Evolutionary conservation across 2,888 invertebrate genomes (phyloP).

Genomic region (Campoletis raptor): DNA sequence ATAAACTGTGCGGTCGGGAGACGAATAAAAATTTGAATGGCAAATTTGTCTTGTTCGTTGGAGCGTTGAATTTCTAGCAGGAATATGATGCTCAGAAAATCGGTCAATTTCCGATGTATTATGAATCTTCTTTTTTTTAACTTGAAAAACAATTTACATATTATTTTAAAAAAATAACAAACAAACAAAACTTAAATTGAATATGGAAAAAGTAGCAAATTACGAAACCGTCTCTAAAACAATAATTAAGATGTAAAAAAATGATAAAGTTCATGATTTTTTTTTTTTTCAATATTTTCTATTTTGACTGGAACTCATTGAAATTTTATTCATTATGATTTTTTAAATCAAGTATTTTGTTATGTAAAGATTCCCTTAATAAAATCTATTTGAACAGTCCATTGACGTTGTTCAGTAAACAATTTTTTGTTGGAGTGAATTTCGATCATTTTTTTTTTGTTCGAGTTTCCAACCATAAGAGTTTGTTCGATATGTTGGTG

Average conservation of each 20-base stretch:
- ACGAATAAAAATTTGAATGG: slow-evolving; percentile 73
- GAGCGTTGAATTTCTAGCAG: neutral
- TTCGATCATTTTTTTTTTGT: too few relatives aligned
- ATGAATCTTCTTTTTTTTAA: neutral
- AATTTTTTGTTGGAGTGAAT: neutral
- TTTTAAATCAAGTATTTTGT: neutral
- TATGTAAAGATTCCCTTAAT: neutral
- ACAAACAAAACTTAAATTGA: neutral
- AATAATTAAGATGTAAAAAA: neutral
- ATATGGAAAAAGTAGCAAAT: neutral
- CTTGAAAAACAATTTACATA: slow-evolving; percentile 7
- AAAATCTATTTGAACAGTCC: neutral
- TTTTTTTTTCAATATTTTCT: neutral
- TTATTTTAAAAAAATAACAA: neutral
- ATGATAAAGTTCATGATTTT: neutral
- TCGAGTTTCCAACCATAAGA: neutral
- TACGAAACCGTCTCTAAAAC: too few relatives aligned
- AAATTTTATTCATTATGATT: too few relatives aligned
- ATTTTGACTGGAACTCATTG: neutral
- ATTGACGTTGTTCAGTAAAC: neutral
- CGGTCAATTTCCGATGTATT: neutral
- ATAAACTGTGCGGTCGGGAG: slow-evolving; percentile 20
- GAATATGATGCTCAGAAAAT: neutral
- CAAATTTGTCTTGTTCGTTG: slow-evolving; percentile 72
- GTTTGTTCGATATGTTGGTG: neutral